Conservation (phyloP, 2,797 vertebrate species). For the Typhlichthys eigenmanni region DNA sequence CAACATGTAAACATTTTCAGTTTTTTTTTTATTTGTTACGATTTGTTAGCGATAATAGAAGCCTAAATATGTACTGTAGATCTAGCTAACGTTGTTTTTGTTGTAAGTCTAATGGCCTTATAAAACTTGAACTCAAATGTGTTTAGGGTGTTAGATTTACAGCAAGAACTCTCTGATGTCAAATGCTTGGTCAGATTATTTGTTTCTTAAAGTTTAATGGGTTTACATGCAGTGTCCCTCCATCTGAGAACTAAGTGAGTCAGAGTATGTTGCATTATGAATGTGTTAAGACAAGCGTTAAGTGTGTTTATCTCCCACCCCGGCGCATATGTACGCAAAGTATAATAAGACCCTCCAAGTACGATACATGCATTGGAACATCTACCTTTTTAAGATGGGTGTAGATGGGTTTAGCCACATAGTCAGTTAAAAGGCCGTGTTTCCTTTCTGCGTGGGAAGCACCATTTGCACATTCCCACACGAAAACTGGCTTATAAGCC, state of each 20-base stretch:
- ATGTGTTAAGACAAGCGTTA: constrained; percentile 10
- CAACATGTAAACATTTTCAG: too few relatives aligned
- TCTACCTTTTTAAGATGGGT: not conserved
- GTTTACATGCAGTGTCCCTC: not conserved
- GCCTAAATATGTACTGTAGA: too few relatives aligned
- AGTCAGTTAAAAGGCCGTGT: not conserved
- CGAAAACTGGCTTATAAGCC: constrained; percentile 4
- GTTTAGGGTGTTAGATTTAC: too few relatives aligned
- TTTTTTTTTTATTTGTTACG: too few relatives aligned
- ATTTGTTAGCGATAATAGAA: too few relatives aligned
- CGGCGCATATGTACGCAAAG: not conserved
- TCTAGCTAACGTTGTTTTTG: too few relatives aligned
- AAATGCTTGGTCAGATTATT: too few relatives aligned
- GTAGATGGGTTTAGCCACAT: not conserved
- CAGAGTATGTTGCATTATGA: not conserved
- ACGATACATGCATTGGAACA: too few relatives aligned
- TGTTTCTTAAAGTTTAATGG: not conserved
- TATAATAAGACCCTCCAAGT: not conserved
- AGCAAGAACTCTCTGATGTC: too few relatives aligned
- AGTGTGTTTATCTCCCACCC: constrained; percentile 4
- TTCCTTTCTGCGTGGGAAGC: constrained; percentile 15
- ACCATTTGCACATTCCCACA: constrained; percentile 22
- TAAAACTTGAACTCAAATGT: too few relatives aligned
- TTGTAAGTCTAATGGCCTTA: too few relatives aligned
- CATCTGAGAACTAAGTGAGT: not conserved